A percentile compares a stretch with the other conserved stretches of the same genome.
phyloP scores from a whole-genome alignment of 2,888 invertebrate genomes.

The Prionchulus punctatus region DNA sequence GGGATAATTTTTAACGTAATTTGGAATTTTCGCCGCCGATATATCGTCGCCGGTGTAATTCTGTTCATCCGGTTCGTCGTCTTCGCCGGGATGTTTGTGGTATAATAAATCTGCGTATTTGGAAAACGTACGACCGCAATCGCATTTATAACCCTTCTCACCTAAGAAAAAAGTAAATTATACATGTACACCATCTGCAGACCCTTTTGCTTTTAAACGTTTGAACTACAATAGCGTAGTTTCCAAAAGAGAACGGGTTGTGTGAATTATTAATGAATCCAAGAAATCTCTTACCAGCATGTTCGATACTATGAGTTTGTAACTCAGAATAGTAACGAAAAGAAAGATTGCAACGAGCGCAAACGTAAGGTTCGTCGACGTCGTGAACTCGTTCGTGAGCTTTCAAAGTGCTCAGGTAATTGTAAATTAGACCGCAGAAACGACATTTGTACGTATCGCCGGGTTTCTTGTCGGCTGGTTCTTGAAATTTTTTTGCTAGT shows the following conservation, averaged over 20 bases:
- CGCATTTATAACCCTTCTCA: slow-evolving; percentile 27
- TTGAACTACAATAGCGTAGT: neutral
- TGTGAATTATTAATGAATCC: neutral
- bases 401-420: slow-evolving; percentile 28
- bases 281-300: neutral
- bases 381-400: slow-evolving; percentile 25
- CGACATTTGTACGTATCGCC: slow-evolving; percentile 22
- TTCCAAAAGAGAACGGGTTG: neutral
- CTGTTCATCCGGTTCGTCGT: slow-evolving; percentile 9
- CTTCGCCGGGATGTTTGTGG: slow-evolving; percentile 26
- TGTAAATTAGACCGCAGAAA: slow-evolving; percentile 30
- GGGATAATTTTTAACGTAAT: neutral
- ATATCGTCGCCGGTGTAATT: neutral
- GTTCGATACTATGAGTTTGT: slow-evolving; percentile 3
- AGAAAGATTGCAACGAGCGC: neutral
- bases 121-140: slow-evolving; percentile 28
- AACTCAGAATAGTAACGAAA: slow-evolving; percentile 4
- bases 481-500: neutral
- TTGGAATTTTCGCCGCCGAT: neutral
- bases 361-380: slow-evolving; percentile 9
- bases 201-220: neutral
- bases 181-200: neutral
- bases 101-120: slow-evolving; percentile 30
- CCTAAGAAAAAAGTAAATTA: slow-evolving; percentile 14
- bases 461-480: neutral